Evolutionary conservation across 2,113 vertebrate species (phyloP), one percentile per base, ranked within the genome.

Genomic region (Indicator indicator): DNA sequence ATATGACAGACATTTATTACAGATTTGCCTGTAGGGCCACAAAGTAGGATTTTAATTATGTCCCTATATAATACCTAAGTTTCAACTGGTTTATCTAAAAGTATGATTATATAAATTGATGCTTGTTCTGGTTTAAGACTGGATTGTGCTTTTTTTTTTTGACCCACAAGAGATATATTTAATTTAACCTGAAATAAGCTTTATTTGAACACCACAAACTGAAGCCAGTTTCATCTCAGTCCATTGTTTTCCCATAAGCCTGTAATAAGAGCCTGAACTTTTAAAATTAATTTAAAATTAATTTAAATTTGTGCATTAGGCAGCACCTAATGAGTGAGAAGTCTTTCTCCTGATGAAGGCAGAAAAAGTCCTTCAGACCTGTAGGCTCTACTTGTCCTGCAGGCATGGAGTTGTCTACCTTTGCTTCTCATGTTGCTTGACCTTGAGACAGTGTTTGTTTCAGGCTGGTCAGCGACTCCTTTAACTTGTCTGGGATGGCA

Each of bases 1-100:
- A 1, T 4, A 4, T 40, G 33, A 52, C 40, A 56, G 63, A 16
- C 0, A 0, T 7, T 48, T 75, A 23, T 12, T 46, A 26, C 1
- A 4, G 72, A 55, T 72, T 88, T 79, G n/a, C 18, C 16, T 17
- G 16, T 40, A 50, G 54, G 17, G 69, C 60, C 27, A 14, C 12
- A 5, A 55, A 65, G 17, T 26, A 55, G 12, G 12, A n/a, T 42
- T 86, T 93, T 46, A 40, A 36, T 60, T 72, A 12, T 0, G 0
- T 16, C 42, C 30, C 2, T 40, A 32, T 7, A 0, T 44, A 30
- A 26, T 5, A 6, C 33, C 23, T 80, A 52, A 5, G 14, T 70
- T 86, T 70, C 74, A 48, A 0, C 6, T 67, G 36, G 11, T 70
- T 78, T 84, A 65, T 16, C 36, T 87, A 40, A 74, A 59, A n/a